Conservation (phyloP, 2,888 invertebrate species). For the Phasia obesa region DNA sequence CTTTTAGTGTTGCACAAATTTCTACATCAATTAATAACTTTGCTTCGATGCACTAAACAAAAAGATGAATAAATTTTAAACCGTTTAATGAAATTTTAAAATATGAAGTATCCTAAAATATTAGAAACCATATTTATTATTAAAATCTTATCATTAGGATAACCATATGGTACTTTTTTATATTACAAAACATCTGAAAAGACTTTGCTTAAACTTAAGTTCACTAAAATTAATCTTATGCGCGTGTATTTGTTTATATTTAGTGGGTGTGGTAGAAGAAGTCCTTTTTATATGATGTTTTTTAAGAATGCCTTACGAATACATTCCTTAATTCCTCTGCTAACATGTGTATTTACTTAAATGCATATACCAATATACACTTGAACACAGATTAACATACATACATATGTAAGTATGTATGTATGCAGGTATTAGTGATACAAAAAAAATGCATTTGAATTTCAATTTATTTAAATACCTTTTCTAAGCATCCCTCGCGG, state of each 20-base stretch:
- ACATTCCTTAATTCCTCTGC: constrained; percentile 34
- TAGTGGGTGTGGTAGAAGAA: constrained; percentile 21
- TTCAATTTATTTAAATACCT: constrained; percentile 74
- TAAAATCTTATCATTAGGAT: too few species aligned
- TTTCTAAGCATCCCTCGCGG: constrained; percentile 78
- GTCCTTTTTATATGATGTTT: neutral
- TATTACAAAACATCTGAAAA: too few species aligned
- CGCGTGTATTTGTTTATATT: too few species aligned
- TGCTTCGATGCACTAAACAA: too few species aligned
- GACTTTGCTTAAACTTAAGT: neutral
- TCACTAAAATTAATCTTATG: neutral
- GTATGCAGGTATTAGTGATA: neutral
- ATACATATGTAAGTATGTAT: neutral
- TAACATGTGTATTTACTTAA: constrained; percentile 5
- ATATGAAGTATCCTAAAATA: too few species aligned
- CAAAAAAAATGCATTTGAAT: constrained; percentile 41
- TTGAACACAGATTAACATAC: neutral
- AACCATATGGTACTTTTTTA: too few species aligned
- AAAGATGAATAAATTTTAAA: too few species aligned
- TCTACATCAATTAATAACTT: too few species aligned
- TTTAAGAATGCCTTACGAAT: constrained; percentile 19
- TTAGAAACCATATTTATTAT: too few species aligned
- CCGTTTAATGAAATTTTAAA: too few species aligned
- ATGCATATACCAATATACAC: neutral
- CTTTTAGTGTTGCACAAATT: too few species aligned